Base-by-base conservation (phyloP, 2,797 vertebrate species). In the Chanos chanos region DNA sequence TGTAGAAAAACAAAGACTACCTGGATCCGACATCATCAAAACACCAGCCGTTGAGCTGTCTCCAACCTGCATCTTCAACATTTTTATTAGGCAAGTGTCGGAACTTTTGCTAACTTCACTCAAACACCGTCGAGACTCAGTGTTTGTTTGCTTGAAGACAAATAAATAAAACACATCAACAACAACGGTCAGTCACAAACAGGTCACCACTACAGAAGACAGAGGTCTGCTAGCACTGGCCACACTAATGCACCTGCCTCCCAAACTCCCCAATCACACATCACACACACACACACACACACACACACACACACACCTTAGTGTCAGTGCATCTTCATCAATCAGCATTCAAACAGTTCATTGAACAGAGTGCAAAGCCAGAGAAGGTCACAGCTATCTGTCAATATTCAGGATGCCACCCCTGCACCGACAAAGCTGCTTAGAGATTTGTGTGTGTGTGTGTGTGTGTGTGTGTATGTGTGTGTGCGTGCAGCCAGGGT, bases 331-430 rank as follows among this genome's bases (percentile, higher is more conserved):
- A 27, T 36, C 56, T 72, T 60, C 68, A 64, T 75, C 73, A 72
- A 64, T 73, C 68, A 66, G 47, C 44, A 65, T 71, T 48, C 27
- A 25, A n/a, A 6, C 44, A 37, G 54, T 61, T 57, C 53, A 57
- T 57, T 34, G 61, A 48, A 30, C 33, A 15, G 36, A 64, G 52
- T 41, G 12, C 25, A 9, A 39, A 31, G 40, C 15, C 34, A 24
- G 54, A 71, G 67, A 76, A 76, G 69, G 73, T 80, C 62, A 58
- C 16, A 45, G 55, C 44, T 54, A 70, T 74, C 73, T 66, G 73
- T 75, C 69, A 72, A 51, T 44, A 51, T 52, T 66, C 48, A 30
- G 13, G 16, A 37, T 40, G 45, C 55, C 59, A 51, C 40, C 13
- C 7, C 33, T 2, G 37, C 15, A 7, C 37, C 2, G 4, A 19